These are phyloP conservation scores for Sepiola atlantica DNA, from an alignment of 2,888 invertebrate genomes.

Conservation along the genomic window DNA sequence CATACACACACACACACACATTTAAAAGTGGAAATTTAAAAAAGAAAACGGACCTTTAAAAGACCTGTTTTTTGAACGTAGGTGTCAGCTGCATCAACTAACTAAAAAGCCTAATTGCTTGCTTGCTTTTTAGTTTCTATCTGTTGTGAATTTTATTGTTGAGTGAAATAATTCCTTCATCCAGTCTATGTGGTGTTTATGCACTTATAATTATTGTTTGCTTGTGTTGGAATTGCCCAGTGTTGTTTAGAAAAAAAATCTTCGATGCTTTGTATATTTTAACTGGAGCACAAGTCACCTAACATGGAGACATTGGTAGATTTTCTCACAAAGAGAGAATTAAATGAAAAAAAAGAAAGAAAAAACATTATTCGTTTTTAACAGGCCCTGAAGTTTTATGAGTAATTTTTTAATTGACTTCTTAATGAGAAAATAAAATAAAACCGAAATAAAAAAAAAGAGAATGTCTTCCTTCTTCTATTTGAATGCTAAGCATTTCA, in stretches of 20 bases:
- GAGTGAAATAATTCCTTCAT: constrained; percentile 45
- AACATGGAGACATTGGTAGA: constrained; percentile 24
- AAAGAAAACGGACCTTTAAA: background rate
- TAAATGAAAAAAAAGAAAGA: background rate
- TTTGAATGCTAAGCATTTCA: constrained; percentile 32
- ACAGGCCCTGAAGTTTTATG: constrained; percentile 1
- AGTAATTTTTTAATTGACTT: constrained; percentile 15
- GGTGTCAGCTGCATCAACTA: constrained; percentile 40
- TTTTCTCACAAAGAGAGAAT: background rate
- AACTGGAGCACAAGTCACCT: constrained; percentile 37
- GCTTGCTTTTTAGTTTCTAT: constrained; percentile 46
- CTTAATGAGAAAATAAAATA: background rate
- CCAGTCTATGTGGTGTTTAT: constrained; percentile 45
- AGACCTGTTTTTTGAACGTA: background rate
- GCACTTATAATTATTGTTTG: constrained; percentile 45
- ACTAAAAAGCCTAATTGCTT: constrained; percentile 45
- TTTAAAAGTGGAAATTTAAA: background rate
- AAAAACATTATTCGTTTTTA: background rate
- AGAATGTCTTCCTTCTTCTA: background rate
- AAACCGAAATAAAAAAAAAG: background rate
- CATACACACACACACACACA: background rate
- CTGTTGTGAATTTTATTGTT: constrained; percentile 46
- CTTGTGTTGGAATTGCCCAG: constrained; percentile 46
- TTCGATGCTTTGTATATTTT: constrained; percentile 45
- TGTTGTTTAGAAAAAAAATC: constrained; percentile 45